Percentiles rank a stretch among this genome's conserved stretches.
Evolutionary conservation across 1,140 invertebrate genomes (phyloP).

Genomic region (Drosophila sturtevanti): DNA sequence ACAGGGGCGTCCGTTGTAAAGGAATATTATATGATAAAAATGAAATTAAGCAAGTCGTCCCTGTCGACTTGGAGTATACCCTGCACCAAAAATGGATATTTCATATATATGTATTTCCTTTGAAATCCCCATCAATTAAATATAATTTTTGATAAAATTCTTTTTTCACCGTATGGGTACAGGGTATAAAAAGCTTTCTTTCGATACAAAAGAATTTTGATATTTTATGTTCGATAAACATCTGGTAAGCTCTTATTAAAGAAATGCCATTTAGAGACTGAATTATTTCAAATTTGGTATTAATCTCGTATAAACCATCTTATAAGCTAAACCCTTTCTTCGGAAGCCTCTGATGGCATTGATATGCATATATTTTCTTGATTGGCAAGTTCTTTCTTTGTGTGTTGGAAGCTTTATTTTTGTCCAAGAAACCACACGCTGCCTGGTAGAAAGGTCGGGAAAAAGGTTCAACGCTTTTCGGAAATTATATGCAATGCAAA

Average conservation of each 20-base stretch:
- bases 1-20: background rate
- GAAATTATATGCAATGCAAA: conserved; percentile 21
- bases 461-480: conserved; percentile 49
- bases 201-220: no score
- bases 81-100: no score
- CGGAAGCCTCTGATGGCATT: background rate
- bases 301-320: background rate
- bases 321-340: background rate
- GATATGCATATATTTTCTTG: conserved; percentile 16
- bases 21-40: background rate
- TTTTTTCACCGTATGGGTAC: no score
- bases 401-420: background rate
- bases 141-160: no score
- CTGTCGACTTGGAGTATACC: no score
- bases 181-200: no score
- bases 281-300: background rate
- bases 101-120: no score
- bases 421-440: background rate
- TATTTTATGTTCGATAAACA: no score
- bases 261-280: no score
- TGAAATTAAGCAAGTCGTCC: no score
- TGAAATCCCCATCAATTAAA: no score
- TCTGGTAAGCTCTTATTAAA: no score
- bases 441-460: conserved; percentile 23
- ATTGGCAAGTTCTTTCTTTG: conserved; percentile 1